Evolutionary conservation across 1,140 invertebrate genomes (phyloP).

Genomic region (Pseudomyrmex concolor): DNA sequence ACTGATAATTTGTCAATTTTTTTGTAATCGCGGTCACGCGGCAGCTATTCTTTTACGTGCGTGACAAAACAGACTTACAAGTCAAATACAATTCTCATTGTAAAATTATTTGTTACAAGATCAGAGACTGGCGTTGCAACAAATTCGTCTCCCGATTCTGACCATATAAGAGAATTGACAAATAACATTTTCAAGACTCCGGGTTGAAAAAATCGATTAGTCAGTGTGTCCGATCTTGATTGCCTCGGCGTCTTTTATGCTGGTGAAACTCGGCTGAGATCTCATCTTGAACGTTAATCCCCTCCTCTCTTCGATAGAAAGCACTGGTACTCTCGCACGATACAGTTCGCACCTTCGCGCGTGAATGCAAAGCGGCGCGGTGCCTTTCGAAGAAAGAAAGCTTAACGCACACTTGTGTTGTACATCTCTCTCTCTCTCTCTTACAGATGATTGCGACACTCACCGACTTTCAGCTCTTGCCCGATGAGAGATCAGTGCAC

Average conservation of each 20-base stretch:
- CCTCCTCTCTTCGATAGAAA: conserved; percentile 9
- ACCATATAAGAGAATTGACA: background rate
- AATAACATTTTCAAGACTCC: conserved; percentile 38
- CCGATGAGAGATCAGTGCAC: conserved; percentile 3
- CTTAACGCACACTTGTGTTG: conserved; percentile 16
- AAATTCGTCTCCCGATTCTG: conserved; percentile 2
- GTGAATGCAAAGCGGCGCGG: conserved; percentile 29
- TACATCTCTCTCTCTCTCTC: too few species aligned
- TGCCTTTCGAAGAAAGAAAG: conserved; percentile 30
- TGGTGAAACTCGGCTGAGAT: conserved; percentile 45
- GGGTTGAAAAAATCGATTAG: conserved; percentile 36
- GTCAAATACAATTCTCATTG: too few species aligned
- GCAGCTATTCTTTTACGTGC: background rate
- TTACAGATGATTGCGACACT: conserved; percentile 31
- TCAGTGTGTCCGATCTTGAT: conserved; percentile 22
- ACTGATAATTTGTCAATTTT: conserved; percentile 59
- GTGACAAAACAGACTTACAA: background rate
- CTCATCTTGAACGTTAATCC: conserved; percentile 40
- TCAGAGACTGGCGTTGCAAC: background rate
- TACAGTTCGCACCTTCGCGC: conserved; percentile 28
- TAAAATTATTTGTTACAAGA: background rate
- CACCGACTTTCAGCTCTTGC: conserved; percentile 18
- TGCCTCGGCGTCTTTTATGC: conserved; percentile 18
- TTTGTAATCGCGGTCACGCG: conserved; percentile 43
- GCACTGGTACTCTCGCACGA: conserved; percentile 1